Base-by-base conservation (phyloP, 92 coral and sea anemone genomes). In the Siderastrea radians region DNA sequence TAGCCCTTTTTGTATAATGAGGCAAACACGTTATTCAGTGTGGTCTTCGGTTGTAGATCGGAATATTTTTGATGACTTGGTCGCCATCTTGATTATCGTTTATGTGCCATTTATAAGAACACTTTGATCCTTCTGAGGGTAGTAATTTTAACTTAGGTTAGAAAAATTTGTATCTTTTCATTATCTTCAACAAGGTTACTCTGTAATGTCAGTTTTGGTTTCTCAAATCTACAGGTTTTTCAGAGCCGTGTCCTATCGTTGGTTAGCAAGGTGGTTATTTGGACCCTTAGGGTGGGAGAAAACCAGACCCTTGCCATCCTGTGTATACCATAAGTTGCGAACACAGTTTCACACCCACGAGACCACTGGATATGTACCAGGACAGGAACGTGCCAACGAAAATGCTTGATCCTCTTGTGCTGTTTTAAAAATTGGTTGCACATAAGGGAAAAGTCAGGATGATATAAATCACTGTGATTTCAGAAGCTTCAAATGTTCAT, bases 201-300 rank as follows among this genome's bases (percentile, higher is more conserved):
- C 6, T 65, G 48, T 2, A 17, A 65, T 65, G 7, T 65, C 8
- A n/a, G 46, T 5, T 19, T 7, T 65, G 47, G 26, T 65, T 65
- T 26, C 5, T 65, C 26, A 3, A 65, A 68, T 49, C 74, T 10
- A 17, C 26, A 57, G 82, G 68, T 78, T 78, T 54, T 38, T 61
- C 8, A 53, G 86, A 54, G 86, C 86, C 68, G 77, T 81, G 77
- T 47, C 86, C 6, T 81, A 81, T 68, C 63, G 67, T 4, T 81
- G 86, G 86, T 65, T 80, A 12, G 74, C 50, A 11, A 80, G 75
- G 75, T 80, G 75, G 85, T 49, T 80, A 57, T 61, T 68, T 49
- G 85, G 85, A 8, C 68, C 72, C 12, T 59, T 64, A 17, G 74
- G 75, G 49, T 62, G 72, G 45, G 61, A 68, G 50, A 68, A 81